These are phyloP conservation scores for Nebria brevicollis DNA, from an alignment of 2,888 invertebrate species.

Conservation along the genomic window DNA sequence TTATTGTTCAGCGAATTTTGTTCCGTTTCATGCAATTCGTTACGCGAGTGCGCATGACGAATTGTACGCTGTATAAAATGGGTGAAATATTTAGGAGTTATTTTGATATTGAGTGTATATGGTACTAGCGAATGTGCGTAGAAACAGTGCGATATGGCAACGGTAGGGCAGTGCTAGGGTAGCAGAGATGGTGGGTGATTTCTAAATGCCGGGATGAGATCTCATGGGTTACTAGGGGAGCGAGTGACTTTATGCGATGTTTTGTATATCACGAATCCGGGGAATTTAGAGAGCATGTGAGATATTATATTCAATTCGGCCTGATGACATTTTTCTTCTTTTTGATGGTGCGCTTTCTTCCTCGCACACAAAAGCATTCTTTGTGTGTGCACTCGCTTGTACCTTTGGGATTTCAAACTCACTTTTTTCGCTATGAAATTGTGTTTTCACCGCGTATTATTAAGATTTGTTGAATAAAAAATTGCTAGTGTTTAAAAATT, in stretches of 20 bases:
- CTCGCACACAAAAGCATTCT: conserved; percentile 12
- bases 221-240: conserved; percentile 39
- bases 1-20: background rate
- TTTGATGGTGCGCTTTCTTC: conserved; percentile 21
- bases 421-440: conserved; percentile 7
- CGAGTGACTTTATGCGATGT: conserved; percentile 42
- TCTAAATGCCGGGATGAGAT: background rate
- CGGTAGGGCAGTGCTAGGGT: background rate
- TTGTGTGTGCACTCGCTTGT: background rate
- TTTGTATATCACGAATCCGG: conserved; percentile 32
- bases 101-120: background rate
- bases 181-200: background rate
- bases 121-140: background rate
- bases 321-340: conserved; percentile 37
- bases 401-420: conserved; percentile 15
- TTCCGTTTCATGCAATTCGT: too few relatives aligned
- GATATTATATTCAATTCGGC: conserved; percentile 43
- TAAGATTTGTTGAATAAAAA: background rate
- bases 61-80: too few relatives aligned
- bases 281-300: conserved; percentile 24
- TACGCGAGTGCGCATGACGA: too few relatives aligned
- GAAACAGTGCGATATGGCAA: background rate
- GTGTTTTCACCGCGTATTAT: background rate
- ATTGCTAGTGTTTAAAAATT: background rate
- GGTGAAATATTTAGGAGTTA: too few relatives aligned